A percentile compares a stretch with the other conserved stretches of the same genome.
Evolutionary conservation across 2,113 vertebrate genomes (phyloP).

Genomic region (Paralichthys olivaceus): DNA sequence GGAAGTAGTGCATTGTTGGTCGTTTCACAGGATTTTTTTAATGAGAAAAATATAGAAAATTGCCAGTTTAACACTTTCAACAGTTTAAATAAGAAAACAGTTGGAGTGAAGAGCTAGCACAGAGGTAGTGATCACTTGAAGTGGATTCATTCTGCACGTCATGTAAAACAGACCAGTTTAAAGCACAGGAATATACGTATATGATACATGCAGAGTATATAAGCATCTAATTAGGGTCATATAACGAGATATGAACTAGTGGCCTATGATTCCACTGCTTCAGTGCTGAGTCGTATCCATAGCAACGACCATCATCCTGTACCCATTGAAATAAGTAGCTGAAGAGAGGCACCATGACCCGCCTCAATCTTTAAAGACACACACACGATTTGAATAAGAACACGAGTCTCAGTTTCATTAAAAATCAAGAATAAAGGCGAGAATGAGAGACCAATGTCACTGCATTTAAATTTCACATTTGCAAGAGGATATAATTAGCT

Average conservation of each 20-base stretch:
- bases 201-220: not conserved
- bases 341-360: not conserved
- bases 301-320: slow-evolving; percentile 26
- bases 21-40: too few species aligned
- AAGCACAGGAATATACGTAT: not conserved
- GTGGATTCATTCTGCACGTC: too few species aligned
- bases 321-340: not conserved
- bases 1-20: not conserved
- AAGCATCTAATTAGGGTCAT: not conserved
- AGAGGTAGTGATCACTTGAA: too few species aligned
- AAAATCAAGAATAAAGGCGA: slow-evolving; percentile 11
- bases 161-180: not conserved
- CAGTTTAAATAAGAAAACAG: too few species aligned
- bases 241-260: slow-evolving; percentile 1
- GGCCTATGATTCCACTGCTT: not conserved
- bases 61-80: too few species aligned
- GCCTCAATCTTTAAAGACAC: not conserved
- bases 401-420: not conserved
- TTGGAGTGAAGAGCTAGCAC: too few species aligned
- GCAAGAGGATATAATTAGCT: slow-evolving; percentile 32
- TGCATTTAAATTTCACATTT: slow-evolving; percentile 43
- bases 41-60: too few species aligned
- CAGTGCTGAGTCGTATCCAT: slow-evolving; percentile 29
- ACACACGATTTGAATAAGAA: not conserved
- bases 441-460: slow-evolving; percentile 16